phyloP scores from a whole-genome alignment of 1,140 invertebrate genomes.

The Conus betulinus region DNA sequence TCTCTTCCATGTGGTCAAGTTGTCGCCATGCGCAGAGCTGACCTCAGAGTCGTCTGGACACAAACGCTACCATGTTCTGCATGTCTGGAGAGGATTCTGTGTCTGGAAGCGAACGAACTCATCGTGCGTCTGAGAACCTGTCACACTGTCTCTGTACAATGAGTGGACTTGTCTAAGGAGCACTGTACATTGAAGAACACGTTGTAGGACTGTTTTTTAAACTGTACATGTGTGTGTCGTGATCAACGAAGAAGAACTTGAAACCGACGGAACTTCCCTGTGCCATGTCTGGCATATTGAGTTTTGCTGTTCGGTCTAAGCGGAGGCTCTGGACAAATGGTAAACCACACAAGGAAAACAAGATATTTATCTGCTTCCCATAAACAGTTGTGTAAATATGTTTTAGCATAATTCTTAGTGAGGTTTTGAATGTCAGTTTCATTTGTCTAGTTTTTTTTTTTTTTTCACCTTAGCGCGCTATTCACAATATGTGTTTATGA shows the following conservation, averaged over 20 bases:
- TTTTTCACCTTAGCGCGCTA: neutral
- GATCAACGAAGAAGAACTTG: neutral
- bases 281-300: too few species aligned
- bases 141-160: too few species aligned
- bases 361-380: neutral
- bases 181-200: neutral
- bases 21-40: too few species aligned
- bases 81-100: too few species aligned
- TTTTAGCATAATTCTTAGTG: neutral
- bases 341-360: too few species aligned
- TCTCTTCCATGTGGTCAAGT: too few species aligned
- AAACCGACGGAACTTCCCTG: neutral
- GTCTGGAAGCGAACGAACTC: too few species aligned
- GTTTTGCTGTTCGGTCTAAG: too few species aligned
- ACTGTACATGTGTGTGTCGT: neutral
- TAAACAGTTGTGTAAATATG: neutral
- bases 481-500: neutral
- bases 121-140: too few species aligned
- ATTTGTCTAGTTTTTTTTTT: neutral
- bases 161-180: neutral
- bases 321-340: too few species aligned
- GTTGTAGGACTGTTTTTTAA: neutral
- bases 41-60: too few species aligned
- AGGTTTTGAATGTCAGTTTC: neutral
- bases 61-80: too few species aligned